Evolutionary conservation across 1,140 invertebrate species (phyloP), one percentile per base, ranked within the genome.

Genomic region (Drosophila lacertosa): DNA sequence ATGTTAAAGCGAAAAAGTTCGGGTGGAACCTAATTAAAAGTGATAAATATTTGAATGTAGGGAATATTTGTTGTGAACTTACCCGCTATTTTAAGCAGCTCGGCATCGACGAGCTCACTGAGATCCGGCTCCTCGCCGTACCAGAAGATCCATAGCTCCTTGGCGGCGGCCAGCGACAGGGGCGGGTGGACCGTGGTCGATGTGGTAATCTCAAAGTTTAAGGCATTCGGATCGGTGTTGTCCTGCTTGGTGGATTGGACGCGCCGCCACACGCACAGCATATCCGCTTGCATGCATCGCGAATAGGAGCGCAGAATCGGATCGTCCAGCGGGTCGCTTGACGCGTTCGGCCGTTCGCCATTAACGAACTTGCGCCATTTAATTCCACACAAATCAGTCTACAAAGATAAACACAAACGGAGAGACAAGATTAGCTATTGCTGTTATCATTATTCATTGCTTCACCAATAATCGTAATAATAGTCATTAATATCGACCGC

Each of bases 61-160:
- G n/a, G 15, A 4, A 33, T 32, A 0, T 4, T 47, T 44, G 13
- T 20, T 33, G 2, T 60, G 29, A 2, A 94, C 95, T 95, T 92
- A 96, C 95, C 95, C 79, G 94, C 93, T 72, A 94, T 70, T 86
- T 81, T 93, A 48, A 96, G 94, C 57, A 97, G 94, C 91, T 97
- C 96, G 3, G 94, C 95, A 47, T 96, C 95, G 63, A 97, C 95
- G 59, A 97, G 93, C 77, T 96, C 95, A 89, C 94, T 95, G 50
- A 98, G 94, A 92, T 98, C 96, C 24, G 98, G 98, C 92, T 99
- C 97, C 91, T 99, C 97, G 83, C 98, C 98, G 93, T 99, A 99
- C 98, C 98, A 99, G 93, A 99, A 99, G 89, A 99, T 97, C 98
- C 98, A 99, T 11, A 99, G 94, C 92, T 99, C 98, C 93, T 99